These are phyloP conservation scores for Clarias platycephalus DNA, from an alignment of 2,797 vertebrate species.

Conservation along the genomic window DNA sequence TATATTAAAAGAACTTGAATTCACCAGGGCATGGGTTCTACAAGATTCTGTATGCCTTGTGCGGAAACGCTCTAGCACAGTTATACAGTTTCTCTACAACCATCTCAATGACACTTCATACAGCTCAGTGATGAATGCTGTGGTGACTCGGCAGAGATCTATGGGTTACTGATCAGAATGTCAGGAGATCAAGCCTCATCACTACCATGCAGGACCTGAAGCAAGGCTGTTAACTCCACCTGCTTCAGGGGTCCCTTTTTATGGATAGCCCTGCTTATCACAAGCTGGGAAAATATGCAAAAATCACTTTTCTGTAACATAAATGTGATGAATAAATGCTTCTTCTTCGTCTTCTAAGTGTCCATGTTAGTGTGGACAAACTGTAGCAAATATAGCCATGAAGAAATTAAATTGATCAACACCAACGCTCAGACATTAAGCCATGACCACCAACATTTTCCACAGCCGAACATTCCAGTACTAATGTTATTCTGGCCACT, in stretches of 20 bases:
- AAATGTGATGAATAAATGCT: neutral
- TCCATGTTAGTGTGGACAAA: neutral
- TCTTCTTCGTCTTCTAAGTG: neutral
- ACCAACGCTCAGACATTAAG: neutral
- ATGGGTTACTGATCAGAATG: neutral
- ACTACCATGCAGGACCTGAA: neutral
- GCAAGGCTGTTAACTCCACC: neutral
- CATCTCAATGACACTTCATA: neutral
- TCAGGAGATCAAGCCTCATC: neutral
- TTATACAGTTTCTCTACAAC: neutral
- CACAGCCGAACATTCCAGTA: neutral
- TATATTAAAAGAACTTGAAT: neutral
- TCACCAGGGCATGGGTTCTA: neutral
- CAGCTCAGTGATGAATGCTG: neutral
- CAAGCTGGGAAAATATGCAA: neutral
- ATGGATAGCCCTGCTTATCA: neutral
- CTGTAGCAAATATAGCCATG: neutral
- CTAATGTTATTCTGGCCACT: conserved; percentile 6
- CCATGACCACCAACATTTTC: conserved; percentile 2
- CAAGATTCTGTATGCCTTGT: neutral
- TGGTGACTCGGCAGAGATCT: neutral
- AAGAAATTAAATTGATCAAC: neutral
- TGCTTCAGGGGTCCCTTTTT: neutral
- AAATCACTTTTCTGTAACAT: neutral
- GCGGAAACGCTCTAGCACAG: neutral